These are phyloP conservation scores for Takifugu ocellatus DNA, from an alignment of 2,797 vertebrate species.

Conservation along the genomic window DNA sequence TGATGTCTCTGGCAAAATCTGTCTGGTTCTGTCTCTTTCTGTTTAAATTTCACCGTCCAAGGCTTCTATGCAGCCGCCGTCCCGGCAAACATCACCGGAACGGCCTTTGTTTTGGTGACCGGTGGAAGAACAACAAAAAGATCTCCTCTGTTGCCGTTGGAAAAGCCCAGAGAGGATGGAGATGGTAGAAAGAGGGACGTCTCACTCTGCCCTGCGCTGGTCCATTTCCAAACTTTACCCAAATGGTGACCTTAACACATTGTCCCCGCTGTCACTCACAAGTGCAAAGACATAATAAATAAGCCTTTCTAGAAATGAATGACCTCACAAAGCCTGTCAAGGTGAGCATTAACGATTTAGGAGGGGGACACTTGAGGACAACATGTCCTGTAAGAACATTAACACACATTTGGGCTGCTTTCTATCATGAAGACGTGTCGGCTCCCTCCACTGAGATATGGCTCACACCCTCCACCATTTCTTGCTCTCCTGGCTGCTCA, in stretches of 20 bases:
- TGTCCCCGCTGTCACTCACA: conserved; percentile 11
- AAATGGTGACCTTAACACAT: conserved; percentile 18
- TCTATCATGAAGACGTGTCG: too few species aligned
- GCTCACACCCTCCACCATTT: conserved; percentile 7
- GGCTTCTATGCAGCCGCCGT: conserved; percentile 24
- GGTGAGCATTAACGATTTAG: conserved; percentile 44
- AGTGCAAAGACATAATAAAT: conserved; percentile 35
- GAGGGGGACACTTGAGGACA: conserved; percentile 24
- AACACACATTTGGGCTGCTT: too few species aligned
- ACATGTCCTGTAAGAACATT: conserved; percentile 2
- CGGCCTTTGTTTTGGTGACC: too few species aligned
- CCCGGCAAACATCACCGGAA: neutral
- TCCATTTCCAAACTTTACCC: conserved; percentile 12
- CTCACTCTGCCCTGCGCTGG: too few species aligned
- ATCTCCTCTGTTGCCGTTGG: too few species aligned
- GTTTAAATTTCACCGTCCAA: conserved; percentile 11
- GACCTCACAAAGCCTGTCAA: conserved; percentile 42
- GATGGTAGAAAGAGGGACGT: too few species aligned
- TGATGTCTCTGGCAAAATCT: conserved; percentile 23
- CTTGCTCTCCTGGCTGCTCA: conserved; percentile 2
- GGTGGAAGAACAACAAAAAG: too few species aligned
- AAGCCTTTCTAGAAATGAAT: conserved; percentile 41
- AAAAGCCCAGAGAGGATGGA: too few species aligned
- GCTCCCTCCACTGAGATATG: too few species aligned
- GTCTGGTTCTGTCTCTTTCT: too few species aligned